These are phyloP conservation scores for Hetaerina americana DNA, from an alignment of 1,140 invertebrate species.

Conservation along the genomic window DNA sequence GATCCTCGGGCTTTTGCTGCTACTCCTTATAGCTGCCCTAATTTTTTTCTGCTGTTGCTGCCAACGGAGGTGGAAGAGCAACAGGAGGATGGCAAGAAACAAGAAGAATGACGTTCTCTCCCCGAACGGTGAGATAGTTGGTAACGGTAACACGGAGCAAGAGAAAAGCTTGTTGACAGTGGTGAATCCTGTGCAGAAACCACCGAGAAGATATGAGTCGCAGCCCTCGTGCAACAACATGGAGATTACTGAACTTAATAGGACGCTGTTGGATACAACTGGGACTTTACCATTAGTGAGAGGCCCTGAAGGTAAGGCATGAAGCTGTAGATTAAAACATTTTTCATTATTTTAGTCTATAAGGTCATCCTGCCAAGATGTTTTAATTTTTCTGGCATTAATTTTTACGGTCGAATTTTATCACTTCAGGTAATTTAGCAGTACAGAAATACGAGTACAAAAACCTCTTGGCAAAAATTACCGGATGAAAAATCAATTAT, in stretches of 20 bases:
- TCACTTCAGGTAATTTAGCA: no score
- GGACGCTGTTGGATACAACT: constrained; percentile 45
- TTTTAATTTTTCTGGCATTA: no score
- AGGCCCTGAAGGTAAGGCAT: neutral
- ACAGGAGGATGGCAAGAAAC: constrained; percentile 1
- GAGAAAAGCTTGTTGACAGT: constrained; percentile 66
- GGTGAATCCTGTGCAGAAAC: constrained; percentile 68
- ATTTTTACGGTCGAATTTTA: no score
- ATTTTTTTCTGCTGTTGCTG: constrained; percentile 54
- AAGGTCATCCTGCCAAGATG: no score
- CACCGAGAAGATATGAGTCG: constrained; percentile 49
- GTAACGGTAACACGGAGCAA: constrained; percentile 48
- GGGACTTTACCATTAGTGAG: constrained; percentile 11
- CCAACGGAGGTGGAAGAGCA: constrained; percentile 37
- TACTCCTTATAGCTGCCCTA: constrained; percentile 44
- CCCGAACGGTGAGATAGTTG: constrained; percentile 26
- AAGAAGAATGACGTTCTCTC: constrained; percentile 10
- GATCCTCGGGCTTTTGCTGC: constrained; percentile 21
- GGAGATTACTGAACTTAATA: constrained; percentile 64
- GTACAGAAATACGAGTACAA: no score
- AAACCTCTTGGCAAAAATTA: no score
- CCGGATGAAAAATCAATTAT: no score
- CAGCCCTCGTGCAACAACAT: constrained; percentile 52
- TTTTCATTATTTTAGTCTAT: no score
- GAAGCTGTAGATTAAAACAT: neutral